Evolutionary conservation across 2,888 invertebrate species (phyloP), one percentile per base, ranked within the genome.

Genomic region (Euspilapteryx auroguttella): DNA sequence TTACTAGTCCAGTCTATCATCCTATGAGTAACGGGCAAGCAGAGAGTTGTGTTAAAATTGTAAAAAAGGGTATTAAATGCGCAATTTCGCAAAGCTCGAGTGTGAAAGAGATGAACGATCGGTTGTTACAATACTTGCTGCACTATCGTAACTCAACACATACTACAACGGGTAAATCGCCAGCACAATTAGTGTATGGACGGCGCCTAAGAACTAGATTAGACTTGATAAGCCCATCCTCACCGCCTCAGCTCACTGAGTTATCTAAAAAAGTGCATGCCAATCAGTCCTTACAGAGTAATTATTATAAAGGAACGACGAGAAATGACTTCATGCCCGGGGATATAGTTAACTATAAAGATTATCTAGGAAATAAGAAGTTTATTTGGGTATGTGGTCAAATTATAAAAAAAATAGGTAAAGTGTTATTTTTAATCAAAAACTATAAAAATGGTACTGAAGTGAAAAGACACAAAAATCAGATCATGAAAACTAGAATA

Each of bases 161-260:
- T 12, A 20, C 24, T 3, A 34, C 32, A 25, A 41, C 38, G 3
- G 37, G 28, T n/a, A 20, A 14, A 6, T 37, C 38, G 2, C 41
- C 39, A 1, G 39, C 41, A 1, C 27, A 41, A 13, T 10, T 39
- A n/a, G 30, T 38, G 1, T 37, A 28, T 20, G 35, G 39, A 2
- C 36, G 29, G 1, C 14, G 29, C 22, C 17, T 37, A 4, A 24
- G 37, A 7, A 30, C 30, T 14, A 26, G 36, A 1, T 10, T 37
- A 5, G 40, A 38, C 27, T 29, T 37, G 13, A 7, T 37, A 8
- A 27, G 3, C 8, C 21, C 12, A 7, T 5, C 3, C 12, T 9
- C 6, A 8, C 22, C 4, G 6, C 12, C 4, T 12, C 24, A 9
- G 11, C 24, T 7, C 12, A 12, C 12, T 12, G 12, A 10, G 12